phyloP scores from a whole-genome alignment of 2,113 vertebrate genomes.

The Otus sunia region DNA sequence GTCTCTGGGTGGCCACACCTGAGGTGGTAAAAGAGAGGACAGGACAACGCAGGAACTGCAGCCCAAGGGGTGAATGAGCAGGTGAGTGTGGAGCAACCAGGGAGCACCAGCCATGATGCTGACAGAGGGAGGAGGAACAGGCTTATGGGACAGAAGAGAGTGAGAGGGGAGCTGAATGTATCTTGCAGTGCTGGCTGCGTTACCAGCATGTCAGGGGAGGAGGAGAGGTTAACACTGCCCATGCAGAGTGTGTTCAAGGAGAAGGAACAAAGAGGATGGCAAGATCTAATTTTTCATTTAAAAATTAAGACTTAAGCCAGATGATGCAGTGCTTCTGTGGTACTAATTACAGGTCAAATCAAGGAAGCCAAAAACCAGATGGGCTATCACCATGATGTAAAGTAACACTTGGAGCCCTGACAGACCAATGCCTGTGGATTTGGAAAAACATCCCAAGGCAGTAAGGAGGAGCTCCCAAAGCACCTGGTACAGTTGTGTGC shows the following conservation, averaged over 20 bases:
- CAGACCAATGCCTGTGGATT: background rate
- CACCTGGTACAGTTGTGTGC: accelerated
- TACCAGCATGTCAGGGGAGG: background rate
- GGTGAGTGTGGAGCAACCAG: accelerated
- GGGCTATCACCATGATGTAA: background rate
- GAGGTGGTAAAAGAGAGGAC: background rate
- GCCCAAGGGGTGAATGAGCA: no score
- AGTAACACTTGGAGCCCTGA: background rate
- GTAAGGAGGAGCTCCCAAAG: background rate
- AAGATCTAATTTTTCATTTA: background rate
- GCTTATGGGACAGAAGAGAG: background rate
- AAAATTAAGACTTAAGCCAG: background rate
- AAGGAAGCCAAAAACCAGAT: background rate
- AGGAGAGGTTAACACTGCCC: background rate
- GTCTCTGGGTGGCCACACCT: background rate
- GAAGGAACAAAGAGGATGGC: background rate
- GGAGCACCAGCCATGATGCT: background rate
- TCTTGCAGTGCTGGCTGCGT: background rate
- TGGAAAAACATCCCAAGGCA: background rate
- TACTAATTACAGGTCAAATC: background rate
- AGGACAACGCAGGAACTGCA: background rate
- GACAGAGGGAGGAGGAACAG: background rate
- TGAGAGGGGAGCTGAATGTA: accelerated
- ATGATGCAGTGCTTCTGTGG: background rate
- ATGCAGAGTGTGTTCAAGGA: accelerated